Conservation (phyloP, 1,140 invertebrate genomes). For the Drosophila repleta region DNA sequence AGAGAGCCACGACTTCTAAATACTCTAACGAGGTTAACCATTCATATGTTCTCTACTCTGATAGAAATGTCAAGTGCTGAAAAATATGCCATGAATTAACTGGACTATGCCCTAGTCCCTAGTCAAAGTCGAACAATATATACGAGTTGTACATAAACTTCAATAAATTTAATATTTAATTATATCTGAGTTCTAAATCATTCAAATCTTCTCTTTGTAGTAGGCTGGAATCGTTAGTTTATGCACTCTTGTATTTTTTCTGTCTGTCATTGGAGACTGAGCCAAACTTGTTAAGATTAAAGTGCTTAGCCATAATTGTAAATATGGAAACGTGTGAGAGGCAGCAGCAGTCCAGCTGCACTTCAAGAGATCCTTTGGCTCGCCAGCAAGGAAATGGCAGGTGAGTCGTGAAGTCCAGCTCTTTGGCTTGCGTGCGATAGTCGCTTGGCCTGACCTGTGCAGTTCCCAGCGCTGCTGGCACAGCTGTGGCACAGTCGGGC, state of each 20-base stretch:
- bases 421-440: not conserved
- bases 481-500: slow-evolving; percentile 1
- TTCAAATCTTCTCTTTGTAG: no score
- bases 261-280: not conserved
- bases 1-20: no score
- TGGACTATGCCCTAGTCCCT: no score
- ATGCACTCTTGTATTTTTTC: not conserved
- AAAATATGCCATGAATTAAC: no score
- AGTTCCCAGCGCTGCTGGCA: slow-evolving; percentile 4
- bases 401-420: not conserved
- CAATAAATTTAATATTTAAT: no score
- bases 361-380: no score
- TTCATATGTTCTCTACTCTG: no score
- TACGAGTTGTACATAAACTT: no score
- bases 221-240: not conserved
- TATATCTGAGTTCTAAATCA: no score
- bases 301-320: not conserved
- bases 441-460: slow-evolving; percentile 1
- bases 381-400: not conserved
- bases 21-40: no score
- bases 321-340: not conserved
- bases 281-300: not conserved
- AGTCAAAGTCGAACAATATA: no score
- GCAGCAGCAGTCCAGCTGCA: not conserved
- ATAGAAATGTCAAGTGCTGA: no score